Percentiles rank a stretch among this genome's conserved stretches.
phyloP scores from a whole-genome alignment of 2,888 invertebrate genomes.

The Drosophila phalerata region DNA sequence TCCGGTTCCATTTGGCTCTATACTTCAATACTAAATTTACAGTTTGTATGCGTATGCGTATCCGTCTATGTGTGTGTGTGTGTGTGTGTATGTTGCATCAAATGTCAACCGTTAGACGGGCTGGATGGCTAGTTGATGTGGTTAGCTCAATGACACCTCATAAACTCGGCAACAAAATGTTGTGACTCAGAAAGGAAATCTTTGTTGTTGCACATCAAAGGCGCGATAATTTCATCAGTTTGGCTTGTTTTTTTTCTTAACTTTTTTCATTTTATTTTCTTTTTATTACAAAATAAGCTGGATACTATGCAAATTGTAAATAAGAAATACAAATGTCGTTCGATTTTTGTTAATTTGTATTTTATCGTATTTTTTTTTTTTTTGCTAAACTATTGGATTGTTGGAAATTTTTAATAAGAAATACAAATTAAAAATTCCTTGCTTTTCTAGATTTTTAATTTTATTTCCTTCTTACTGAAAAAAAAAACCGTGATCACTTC shows the following conservation, averaged over 20 bases:
- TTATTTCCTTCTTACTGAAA: too few relatives aligned
- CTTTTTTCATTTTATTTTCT: slow-evolving; percentile 26
- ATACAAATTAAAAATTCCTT: too few relatives aligned
- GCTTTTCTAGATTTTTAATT: too few relatives aligned
- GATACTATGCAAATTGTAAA: too few relatives aligned
- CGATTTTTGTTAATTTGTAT: too few relatives aligned
- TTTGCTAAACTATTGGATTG: too few relatives aligned
- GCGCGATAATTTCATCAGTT: slow-evolving; percentile 28
- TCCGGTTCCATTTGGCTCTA: slow-evolving; percentile 61
- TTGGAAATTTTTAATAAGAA: too few relatives aligned
- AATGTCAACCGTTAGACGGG: slow-evolving; percentile 58
- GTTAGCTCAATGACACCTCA: slow-evolving; percentile 74
- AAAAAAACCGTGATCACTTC: too few relatives aligned
- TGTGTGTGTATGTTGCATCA: slow-evolving; percentile 13
- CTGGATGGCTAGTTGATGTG: slow-evolving; percentile 36
- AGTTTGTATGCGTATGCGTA: neutral
- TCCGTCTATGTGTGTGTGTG: slow-evolving; percentile 1
- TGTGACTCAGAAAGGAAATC: slow-evolving; percentile 25
- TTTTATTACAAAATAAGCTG: slow-evolving; percentile 18
- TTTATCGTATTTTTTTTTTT: too few relatives aligned
- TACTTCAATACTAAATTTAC: neutral
- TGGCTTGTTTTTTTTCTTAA: slow-evolving; percentile 27
- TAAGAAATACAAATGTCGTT: too few relatives aligned
- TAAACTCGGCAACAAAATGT: slow-evolving; percentile 65
- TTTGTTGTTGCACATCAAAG: slow-evolving; percentile 53